Percentiles rank a stretch among this genome's conserved stretches.
Conservation (phyloP, 2,113 vertebrate species). For the Pithys albifrons region DNA sequence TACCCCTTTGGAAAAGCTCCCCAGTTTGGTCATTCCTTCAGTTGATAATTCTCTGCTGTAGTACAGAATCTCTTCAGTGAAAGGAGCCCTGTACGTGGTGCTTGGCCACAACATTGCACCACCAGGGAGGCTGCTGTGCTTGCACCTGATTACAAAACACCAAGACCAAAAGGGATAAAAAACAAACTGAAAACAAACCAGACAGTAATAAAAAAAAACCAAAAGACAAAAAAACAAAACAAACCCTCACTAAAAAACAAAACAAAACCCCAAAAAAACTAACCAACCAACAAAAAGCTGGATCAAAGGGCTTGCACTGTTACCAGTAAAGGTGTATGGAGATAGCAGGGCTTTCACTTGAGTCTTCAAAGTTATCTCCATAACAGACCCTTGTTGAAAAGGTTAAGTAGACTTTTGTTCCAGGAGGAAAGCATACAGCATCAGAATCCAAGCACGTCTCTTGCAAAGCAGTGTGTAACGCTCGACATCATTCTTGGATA, state of each 20-base stretch:
- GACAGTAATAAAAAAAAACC: background rate
- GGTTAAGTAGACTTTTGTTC: background rate
- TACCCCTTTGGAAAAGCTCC: background rate
- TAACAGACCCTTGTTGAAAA: background rate
- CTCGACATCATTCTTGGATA: background rate
- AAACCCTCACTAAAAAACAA: background rate
- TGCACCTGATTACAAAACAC: background rate
- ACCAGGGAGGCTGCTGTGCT: background rate
- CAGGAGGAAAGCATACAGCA: background rate
- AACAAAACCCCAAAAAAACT: background rate
- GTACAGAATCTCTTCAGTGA: background rate
- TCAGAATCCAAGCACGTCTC: background rate
- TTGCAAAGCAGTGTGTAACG: background rate
- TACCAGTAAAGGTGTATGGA: background rate
- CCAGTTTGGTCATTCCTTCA: background rate
- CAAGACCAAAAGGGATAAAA: background rate
- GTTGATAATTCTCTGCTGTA: background rate
- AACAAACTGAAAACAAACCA: background rate
- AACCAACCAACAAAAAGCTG: background rate
- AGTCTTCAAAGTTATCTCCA: background rate
- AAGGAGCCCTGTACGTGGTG: slow-evolving; percentile 58
- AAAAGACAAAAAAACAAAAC: background rate
- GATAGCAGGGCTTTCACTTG: background rate
- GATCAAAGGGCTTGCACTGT: background rate
- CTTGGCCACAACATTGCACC: background rate